Evolutionary conservation across 2,113 vertebrate species (phyloP).

Genomic region (Galbula dea): DNA sequence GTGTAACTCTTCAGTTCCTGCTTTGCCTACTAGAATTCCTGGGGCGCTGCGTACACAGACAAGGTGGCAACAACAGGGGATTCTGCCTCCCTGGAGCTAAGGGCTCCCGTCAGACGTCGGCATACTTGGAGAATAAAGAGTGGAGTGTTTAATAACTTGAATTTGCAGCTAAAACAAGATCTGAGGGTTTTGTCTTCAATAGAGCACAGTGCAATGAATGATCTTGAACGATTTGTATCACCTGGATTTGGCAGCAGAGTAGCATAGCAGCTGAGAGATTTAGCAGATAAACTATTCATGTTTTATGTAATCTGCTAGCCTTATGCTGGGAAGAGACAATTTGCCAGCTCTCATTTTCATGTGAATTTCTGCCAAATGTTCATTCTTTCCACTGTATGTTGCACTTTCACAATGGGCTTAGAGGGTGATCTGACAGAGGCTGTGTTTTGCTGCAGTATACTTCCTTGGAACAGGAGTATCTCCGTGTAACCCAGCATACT

Average conservation of each 20-base stretch:
- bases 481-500: slow-evolving; percentile 1
- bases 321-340: background rate
- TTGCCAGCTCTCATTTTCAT: background rate
- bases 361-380: background rate
- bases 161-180: background rate
- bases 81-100: background rate
- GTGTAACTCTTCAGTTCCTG: background rate
- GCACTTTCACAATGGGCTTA: background rate
- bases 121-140: background rate
- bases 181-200: background rate
- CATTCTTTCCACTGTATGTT: background rate
- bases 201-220: background rate
- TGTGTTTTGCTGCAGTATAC: background rate
- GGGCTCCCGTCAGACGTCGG: background rate
- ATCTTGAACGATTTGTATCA: background rate
- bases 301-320: slow-evolving; percentile 1
- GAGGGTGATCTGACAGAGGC: background rate
- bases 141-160: background rate
- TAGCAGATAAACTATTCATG: slow-evolving; percentile 1
- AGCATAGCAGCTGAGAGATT: background rate
- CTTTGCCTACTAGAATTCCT: background rate
- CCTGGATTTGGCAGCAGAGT: background rate
- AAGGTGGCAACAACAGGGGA: background rate
- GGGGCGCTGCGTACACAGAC: background rate
- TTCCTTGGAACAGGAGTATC: background rate